Conservation (phyloP, 2,797 vertebrate genomes). For the Yasuhikotakia modesta region DNA sequence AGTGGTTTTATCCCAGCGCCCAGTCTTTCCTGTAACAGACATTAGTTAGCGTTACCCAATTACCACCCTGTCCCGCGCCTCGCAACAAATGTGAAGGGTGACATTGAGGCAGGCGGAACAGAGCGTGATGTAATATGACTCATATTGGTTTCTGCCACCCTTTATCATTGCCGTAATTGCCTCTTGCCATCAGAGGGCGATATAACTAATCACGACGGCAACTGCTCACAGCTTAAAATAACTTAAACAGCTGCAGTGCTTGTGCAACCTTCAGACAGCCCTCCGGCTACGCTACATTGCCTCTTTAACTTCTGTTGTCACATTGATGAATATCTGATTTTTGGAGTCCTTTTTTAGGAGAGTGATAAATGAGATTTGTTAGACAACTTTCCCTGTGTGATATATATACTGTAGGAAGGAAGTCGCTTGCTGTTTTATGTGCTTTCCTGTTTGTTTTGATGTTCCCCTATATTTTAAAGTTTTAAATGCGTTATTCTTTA, state of each 20-base stretch:
- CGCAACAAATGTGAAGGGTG: constrained; percentile 49
- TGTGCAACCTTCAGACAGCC: constrained; percentile 64
- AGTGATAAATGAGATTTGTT: neutral
- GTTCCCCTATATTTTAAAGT: too few relatives aligned
- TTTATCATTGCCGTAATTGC: constrained; percentile 54
- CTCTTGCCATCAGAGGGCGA: constrained; percentile 69
- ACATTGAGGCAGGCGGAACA: constrained; percentile 57
- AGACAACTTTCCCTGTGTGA: neutral
- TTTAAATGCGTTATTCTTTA: too few relatives aligned
- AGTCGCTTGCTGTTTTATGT: neutral
- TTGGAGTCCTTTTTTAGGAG: neutral
- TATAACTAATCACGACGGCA: constrained; percentile 57
- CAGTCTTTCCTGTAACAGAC: constrained; percentile 62
- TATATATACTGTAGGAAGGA: neutral
- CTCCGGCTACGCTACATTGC: neutral
- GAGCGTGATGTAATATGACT: constrained; percentile 54
- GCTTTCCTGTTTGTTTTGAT: neutral
- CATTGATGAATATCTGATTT: constrained; percentile 3
- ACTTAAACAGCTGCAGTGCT: constrained; percentile 64
- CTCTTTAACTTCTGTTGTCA: constrained; percentile 1
- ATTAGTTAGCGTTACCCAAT: constrained; percentile 66
- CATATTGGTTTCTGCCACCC: constrained; percentile 46
- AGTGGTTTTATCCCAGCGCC: constrained; percentile 52
- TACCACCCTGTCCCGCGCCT: constrained; percentile 64
- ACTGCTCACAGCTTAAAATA: constrained; percentile 64